Evolutionary conservation across 2,888 invertebrate genomes (phyloP), one percentile per base, ranked within the genome.

Genomic region (Aproaerema taeniolella): DNA sequence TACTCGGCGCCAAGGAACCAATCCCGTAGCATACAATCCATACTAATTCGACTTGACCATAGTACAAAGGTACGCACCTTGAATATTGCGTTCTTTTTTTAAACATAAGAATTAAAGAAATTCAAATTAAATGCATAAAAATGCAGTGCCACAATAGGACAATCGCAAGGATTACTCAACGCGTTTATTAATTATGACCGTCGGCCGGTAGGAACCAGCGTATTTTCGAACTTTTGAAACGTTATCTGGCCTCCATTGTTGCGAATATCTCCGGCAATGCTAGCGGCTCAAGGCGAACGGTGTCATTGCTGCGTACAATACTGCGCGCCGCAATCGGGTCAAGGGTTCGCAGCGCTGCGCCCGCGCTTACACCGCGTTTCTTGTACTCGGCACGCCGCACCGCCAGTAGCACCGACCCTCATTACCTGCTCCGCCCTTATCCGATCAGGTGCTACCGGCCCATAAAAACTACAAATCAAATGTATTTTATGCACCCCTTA

Each of bases 181-280:
- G 50, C 49, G 43, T 66, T 69, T 71, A 74, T 75, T 82, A 81
- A 80, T 77, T 74, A 73, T 68, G 61, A 53, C 57, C 56, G 66
- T 57, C 65, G 66, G 61, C 61, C 73, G 71, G 69, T 61, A 64
- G 78, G 74, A 81, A 68, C 63, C 63, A 70, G 70, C 74, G 76
- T 72, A 81, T 86, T 82, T 83, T 85, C 74, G 69, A 79, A 82
- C 81, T 82, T 83, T 85, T 85, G 82, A 75, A 86, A 86, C 68
- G 80, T 81, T 85, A 86, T 86, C 86, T 85, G 82, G 82, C 82
- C 82, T 83, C 85, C 75, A 86, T 86, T 86, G 86, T 86, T 86
- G 86, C 85, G 76, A 83, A 85, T 86, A 86, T 85, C 85, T 85
- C 83, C 81, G 82, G 78, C 83, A 81, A 79, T 83, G 85, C 79